Percentiles rank a stretch among this genome's conserved stretches.
phyloP scores from a whole-genome alignment of 2,797 vertebrate genomes.

The Sylvia borin region DNA sequence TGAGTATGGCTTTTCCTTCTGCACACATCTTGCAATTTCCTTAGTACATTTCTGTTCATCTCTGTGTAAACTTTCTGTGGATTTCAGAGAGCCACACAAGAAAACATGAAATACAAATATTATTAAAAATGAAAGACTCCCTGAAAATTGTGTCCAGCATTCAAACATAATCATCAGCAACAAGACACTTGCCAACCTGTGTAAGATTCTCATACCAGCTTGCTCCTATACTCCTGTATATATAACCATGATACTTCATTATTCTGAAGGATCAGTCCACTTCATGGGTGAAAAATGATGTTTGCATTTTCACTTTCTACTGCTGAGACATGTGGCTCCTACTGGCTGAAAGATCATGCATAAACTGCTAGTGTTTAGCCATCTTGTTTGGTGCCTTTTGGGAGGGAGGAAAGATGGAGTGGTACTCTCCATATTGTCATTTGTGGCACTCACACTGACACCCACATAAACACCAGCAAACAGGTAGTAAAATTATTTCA shows the following conservation, averaged over 20 bases:
- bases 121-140: background rate
- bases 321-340: background rate
- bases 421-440: background rate
- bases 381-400: background rate
- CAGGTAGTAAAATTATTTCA: background rate
- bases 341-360: background rate
- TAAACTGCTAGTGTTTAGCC: background rate
- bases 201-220: background rate
- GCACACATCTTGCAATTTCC: background rate
- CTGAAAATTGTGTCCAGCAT: background rate
- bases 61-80: background rate
- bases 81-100: background rate
- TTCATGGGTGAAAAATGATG: background rate
- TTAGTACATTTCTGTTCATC: background rate
- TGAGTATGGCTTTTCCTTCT: background rate
- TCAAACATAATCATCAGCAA: background rate
- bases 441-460: background rate
- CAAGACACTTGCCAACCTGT: background rate
- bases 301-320: background rate
- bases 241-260: background rate
- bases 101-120: background rate
- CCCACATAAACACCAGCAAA: background rate
- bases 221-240: background rate
- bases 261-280: background rate
- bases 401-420: background rate